These are phyloP conservation scores for Aphis gossypii DNA, from an alignment of 1,140 invertebrate species.

Conservation along the genomic window DNA sequence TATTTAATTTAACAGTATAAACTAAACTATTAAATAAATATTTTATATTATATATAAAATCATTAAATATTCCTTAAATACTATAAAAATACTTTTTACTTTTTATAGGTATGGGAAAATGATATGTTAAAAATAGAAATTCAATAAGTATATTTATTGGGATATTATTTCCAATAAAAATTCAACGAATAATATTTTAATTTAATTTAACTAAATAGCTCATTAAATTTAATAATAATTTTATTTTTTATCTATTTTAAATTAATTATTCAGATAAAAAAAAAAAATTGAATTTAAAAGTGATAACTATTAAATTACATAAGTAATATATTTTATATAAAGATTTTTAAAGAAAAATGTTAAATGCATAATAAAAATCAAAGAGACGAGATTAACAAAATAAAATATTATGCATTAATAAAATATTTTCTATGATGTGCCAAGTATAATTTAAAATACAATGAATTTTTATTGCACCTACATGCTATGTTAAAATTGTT, in stretches of 20 bases:
- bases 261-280: neutral
- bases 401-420: neutral
- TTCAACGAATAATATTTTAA: neutral
- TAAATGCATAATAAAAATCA: neutral
- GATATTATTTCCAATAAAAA: neutral
- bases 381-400: neutral
- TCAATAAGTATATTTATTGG: neutral
- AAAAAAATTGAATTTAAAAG: neutral
- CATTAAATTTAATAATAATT: neutral
- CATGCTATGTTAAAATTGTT: neutral
- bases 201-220: neutral
- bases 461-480: neutral
- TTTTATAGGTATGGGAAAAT: neutral
- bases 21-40: too few species aligned
- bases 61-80: too few species aligned
- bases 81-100: neutral
- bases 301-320: neutral
- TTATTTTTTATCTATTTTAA: neutral
- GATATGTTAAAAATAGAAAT: neutral
- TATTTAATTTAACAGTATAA: too few species aligned
- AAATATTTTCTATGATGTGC: neutral
- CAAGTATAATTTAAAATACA: conserved; percentile 9
- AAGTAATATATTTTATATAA: neutral
- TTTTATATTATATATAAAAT: too few species aligned
- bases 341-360: neutral